Base-by-base conservation (phyloP, 2,113 vertebrate species). In the Nycticebus coucang region DNA sequence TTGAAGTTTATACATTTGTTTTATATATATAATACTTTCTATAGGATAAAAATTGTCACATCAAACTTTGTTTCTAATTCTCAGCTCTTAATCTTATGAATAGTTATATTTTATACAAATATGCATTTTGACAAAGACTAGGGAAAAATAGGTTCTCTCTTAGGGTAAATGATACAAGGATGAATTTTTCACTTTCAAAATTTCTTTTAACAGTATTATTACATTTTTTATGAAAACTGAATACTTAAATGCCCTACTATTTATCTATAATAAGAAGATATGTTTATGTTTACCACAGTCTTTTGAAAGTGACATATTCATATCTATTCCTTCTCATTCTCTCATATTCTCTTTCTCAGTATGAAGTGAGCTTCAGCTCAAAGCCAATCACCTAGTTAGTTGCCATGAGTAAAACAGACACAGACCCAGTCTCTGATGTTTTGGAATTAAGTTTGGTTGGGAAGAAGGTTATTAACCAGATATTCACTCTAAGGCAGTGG, bases 141-240 rank as follows among this genome's bases (percentile, higher is more conserved):
- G 14, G 69, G n/a, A 60, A 64, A 72, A 41, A 77, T 69, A 90
- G 26, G 60, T 93, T 24, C 45, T 81, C 4, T 71, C 55, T 95
- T 57, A 59, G 62, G 21, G 59, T 68, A 80, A 59, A 81, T 24
- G 13, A 81, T 87, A 62, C 0, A 66, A 53, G 37, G 21, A 17
- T 94, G 60, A 41, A 78, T 79, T 87, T 87, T 88, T 84, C 60
- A 87, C 68, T 93, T 87, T 87, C 35, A 83, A n/a, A 37, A 22
- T 64, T 93, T 83, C 35, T 24, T 87, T 83, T 74, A 26, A 69
- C 55, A 37, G 21, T 59, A 33, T 53, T 93, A 57, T 4, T 59
- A 66, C n/a, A 71, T 77, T 91, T 93, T 93, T 78, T 50, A 19
- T 53, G 57, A 93, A 83, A 71, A 77, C 50, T 77, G 37, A 84